These are phyloP conservation scores for Cosmopolites sordidus DNA, from an alignment of 2,888 invertebrate genomes.

Conservation along the genomic window DNA sequence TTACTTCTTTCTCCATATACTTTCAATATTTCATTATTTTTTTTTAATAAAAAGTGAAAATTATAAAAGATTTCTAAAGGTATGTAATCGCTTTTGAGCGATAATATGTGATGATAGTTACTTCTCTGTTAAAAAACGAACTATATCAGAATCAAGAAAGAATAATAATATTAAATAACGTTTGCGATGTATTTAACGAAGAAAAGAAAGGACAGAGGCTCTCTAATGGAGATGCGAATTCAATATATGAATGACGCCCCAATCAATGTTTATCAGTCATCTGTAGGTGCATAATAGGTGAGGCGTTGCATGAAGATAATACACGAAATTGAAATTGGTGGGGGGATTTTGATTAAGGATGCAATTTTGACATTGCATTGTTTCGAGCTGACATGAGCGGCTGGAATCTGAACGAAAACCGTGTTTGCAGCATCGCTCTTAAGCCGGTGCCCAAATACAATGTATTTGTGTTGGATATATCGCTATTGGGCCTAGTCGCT, in stretches of 20 bases:
- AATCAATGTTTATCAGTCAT: slow-evolving; percentile 16
- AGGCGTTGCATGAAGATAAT: slow-evolving; percentile 22
- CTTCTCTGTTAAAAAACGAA: too few species aligned
- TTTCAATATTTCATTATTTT: too few species aligned
- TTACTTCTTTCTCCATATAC: too few species aligned
- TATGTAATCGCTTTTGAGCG: too few species aligned
- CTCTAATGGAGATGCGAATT: neutral
- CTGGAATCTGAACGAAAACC: neutral
- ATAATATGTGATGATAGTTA: too few species aligned
- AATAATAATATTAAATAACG: too few species aligned
- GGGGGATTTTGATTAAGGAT: slow-evolving; percentile 17
- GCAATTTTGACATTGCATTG: slow-evolving; percentile 7
- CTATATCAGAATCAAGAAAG: too few species aligned
- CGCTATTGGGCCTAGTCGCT: neutral
- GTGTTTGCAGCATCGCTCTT: neutral
- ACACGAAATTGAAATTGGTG: slow-evolving; percentile 8
- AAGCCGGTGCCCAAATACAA: slow-evolving; percentile 1
- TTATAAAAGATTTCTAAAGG: too few species aligned
- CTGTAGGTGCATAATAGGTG: slow-evolving; percentile 19
- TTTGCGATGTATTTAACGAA: too few species aligned
- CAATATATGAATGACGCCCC: neutral
- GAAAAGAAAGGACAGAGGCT: neutral
- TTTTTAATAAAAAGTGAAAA: too few species aligned
- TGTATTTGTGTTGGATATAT: neutral
- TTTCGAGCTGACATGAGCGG: neutral